Evolutionary conservation across 2,797 vertebrate genomes (phyloP).

Genomic region (Enteromius treurensis): DNA sequence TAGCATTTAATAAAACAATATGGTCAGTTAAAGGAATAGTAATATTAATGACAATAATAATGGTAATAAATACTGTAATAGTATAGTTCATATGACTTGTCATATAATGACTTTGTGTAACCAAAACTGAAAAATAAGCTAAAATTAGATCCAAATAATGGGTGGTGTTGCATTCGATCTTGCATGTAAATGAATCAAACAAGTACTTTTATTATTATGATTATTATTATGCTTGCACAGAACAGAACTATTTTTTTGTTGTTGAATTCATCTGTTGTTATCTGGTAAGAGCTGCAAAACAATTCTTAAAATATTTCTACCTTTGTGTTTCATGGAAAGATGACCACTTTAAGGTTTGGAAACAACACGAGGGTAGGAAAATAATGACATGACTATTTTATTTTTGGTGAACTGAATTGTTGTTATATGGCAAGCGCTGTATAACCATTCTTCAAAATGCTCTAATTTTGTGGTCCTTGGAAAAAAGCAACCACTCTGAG

Average conservation of each 20-base stretch:
- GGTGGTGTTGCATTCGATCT: not conserved
- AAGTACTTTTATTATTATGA: not conserved
- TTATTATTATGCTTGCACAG: not conserved
- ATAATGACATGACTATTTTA: not conserved
- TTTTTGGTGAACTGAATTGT: not conserved
- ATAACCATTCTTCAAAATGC: not conserved
- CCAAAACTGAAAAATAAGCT: not conserved
- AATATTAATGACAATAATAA: too few species aligned
- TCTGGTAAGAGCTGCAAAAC: not conserved
- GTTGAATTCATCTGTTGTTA: not conserved
- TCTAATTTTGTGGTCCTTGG: not conserved
- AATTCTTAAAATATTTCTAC: not conserved
- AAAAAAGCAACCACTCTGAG: not conserved
- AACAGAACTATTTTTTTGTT: not conserved
- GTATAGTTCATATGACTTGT: not conserved
- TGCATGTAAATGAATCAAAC: not conserved
- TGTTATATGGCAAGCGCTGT: not conserved
- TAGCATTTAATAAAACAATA: not conserved
- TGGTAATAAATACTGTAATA: not conserved
- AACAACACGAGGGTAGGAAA: not conserved
- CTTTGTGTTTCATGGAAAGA: not conserved
- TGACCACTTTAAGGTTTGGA: not conserved
- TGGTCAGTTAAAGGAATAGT: not conserved
- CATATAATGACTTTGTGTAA: not conserved
- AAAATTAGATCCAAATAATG: not conserved